A percentile compares a stretch with the other conserved stretches of the same genome.
Evolutionary conservation across 2,113 vertebrate genomes (phyloP).

Genomic region (Hystrix brachyura): DNA sequence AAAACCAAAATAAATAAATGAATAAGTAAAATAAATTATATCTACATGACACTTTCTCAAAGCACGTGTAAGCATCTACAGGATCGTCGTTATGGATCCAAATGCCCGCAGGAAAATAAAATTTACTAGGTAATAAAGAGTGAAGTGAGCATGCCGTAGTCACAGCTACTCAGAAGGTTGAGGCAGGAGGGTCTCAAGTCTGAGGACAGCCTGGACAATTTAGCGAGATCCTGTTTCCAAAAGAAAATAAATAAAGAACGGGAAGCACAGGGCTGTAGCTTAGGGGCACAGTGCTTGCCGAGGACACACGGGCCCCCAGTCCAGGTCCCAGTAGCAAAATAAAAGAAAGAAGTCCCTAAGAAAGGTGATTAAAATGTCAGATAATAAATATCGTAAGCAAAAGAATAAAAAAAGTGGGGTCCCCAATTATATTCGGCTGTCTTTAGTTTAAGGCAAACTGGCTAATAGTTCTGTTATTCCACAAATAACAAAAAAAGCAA

Average conservation of each 20-base stretch:
- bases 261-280: neutral
- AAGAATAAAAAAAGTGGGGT: neutral
- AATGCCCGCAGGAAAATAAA: conserved; percentile 30
- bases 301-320: neutral
- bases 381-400: neutral
- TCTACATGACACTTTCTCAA: neutral
- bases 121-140: neutral
- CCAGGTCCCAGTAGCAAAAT: neutral
- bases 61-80: neutral
- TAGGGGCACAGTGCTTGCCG: neutral
- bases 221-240: neutral
- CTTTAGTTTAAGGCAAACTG: neutral
- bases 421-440: conserved; percentile 3
- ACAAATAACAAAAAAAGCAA: conserved; percentile 29
- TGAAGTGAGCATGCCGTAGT: too few relatives aligned
- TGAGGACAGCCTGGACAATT: neutral
- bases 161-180: neutral
- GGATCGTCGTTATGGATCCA: neutral
- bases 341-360: neutral
- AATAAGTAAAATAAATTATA: too few relatives aligned
- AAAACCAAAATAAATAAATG: too few relatives aligned
- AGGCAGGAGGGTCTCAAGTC: neutral
- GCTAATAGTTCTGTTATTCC: conserved; percentile 26
- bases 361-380: neutral
- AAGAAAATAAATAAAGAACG: neutral